phyloP scores from a whole-genome alignment of 2,888 invertebrate genomes.

The Agriopis marginaria region DNA sequence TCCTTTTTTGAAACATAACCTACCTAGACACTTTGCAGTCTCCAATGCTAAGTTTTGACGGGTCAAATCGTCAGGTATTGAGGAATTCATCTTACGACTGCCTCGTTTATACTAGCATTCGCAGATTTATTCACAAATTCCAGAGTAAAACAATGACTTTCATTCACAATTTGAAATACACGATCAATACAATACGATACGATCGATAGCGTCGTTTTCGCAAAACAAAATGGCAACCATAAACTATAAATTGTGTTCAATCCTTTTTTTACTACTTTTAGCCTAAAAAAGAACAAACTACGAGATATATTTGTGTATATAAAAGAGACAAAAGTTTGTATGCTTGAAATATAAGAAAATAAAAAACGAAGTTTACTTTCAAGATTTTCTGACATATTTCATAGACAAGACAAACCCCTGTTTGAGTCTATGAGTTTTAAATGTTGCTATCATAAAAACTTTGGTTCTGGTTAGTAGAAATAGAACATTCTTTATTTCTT shows the following conservation, averaged over 20 bases:
- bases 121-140: conserved; percentile 46
- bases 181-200: conserved; percentile 24
- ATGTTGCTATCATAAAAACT: conserved; percentile 12
- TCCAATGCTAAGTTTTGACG: conserved; percentile 74
- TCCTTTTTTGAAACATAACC: conserved; percentile 79
- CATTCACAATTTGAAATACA: conserved; percentile 41
- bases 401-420: conserved; percentile 1
- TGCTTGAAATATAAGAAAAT: neutral
- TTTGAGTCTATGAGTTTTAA: neutral
- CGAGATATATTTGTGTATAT: too few species aligned
- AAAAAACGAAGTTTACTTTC: too few species aligned
- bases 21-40: conserved; percentile 76
- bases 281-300: neutral
- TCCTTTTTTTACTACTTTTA: neutral
- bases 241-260: conserved; percentile 35
- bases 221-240: conserved; percentile 57
- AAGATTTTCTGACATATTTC: neutral
- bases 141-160: conserved; percentile 32
- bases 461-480: neutral
- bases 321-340: neutral
- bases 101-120: conserved; percentile 54
- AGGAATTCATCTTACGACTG: conserved; percentile 80
- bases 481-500: neutral
- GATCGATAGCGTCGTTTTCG: conserved; percentile 52
- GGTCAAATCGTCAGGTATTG: conserved; percentile 73